Evolutionary conservation across 1,140 invertebrate genomes (phyloP).

Genomic region (Drosophila erecta): DNA sequence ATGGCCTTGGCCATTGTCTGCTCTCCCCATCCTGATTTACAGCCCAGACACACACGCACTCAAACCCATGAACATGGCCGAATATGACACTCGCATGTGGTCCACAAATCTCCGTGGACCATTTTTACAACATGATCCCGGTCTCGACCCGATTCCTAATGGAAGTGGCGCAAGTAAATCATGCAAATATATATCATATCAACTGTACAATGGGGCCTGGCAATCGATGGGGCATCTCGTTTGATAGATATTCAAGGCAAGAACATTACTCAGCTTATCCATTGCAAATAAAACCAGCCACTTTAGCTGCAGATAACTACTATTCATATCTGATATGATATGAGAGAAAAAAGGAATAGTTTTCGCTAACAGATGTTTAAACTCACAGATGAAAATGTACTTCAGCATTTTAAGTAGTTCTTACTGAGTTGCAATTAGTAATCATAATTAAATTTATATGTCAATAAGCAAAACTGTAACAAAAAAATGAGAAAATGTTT

Average conservation of each 20-base stretch:
- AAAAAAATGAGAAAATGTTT: too few relatives aligned
- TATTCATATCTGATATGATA: neutral
- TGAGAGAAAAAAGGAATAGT: neutral
- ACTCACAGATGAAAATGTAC: too few relatives aligned
- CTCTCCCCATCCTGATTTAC: constrained; percentile 65
- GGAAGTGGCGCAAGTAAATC: constrained; percentile 25
- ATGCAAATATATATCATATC: constrained; percentile 32
- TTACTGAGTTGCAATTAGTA: too few relatives aligned
- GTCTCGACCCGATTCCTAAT: constrained; percentile 20
- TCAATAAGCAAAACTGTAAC: neutral
- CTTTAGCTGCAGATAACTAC: neutral
- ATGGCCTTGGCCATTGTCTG: constrained; percentile 73
- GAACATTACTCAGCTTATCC: constrained; percentile 22
- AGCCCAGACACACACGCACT: constrained; percentile 18
- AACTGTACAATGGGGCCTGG: constrained; percentile 24
- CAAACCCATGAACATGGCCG: constrained; percentile 11
- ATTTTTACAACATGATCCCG: constrained; percentile 40
- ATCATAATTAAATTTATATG: too few relatives aligned
- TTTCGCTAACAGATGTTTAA: too few relatives aligned
- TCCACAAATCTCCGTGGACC: constrained; percentile 27
- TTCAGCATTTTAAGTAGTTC: too few relatives aligned
- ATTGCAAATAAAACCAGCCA: neutral
- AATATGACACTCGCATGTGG: constrained; percentile 45
- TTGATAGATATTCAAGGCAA: constrained; percentile 11
- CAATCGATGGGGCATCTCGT: constrained; percentile 26